Evolutionary conservation across 2,888 invertebrate species (phyloP).

Genomic region (Trachelus stipa): DNA sequence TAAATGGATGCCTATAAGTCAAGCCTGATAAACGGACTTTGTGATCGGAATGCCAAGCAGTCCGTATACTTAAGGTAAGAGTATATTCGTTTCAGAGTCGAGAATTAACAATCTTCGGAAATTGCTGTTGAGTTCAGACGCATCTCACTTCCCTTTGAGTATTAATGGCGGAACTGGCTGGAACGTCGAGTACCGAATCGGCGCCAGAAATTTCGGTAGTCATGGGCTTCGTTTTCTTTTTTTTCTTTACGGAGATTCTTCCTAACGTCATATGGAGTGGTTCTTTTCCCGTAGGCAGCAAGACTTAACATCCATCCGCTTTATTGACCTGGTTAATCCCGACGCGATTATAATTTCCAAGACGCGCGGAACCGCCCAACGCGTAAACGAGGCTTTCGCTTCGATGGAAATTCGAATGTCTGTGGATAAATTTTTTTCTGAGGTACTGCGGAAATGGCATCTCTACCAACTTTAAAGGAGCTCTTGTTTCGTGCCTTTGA

Average conservation of each 20-base stretch:
- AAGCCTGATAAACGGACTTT: neutral
- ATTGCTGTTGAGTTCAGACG: neutral
- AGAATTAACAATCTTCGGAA: neutral
- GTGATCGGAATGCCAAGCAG: neutral
- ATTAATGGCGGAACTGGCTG: neutral
- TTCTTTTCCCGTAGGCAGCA: neutral
- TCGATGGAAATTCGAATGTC: neutral
- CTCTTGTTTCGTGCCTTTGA: neutral
- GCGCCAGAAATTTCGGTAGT: neutral
- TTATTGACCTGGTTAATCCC: neutral
- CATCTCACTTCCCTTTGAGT: neutral
- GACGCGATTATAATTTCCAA: neutral
- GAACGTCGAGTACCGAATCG: neutral
- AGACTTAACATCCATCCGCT: neutral
- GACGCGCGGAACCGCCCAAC: neutral
- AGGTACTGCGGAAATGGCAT: neutral
- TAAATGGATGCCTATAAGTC: neutral
- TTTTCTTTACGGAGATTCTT: neutral
- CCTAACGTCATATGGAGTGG: neutral
- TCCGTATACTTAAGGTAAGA: neutral
- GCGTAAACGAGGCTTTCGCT: neutral
- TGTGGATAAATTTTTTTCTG: neutral
- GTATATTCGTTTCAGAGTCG: neutral
- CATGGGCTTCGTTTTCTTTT: neutral
- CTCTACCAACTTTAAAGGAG: neutral